phyloP scores from a whole-genome alignment of 2,113 vertebrate species.

The Bettongia penicillata region DNA sequence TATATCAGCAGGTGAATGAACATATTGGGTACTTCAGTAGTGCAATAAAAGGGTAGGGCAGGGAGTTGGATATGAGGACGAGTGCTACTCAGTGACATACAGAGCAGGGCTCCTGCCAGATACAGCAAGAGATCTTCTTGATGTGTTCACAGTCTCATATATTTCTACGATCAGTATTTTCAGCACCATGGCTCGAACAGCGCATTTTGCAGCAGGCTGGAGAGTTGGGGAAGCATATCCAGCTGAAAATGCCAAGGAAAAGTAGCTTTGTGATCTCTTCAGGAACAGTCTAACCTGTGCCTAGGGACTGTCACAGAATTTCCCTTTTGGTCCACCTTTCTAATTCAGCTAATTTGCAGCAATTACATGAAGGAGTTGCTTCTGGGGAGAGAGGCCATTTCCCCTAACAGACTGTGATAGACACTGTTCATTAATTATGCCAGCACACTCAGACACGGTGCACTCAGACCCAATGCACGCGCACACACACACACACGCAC shows the following conservation, averaged over 20 bases:
- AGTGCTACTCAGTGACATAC: neutral
- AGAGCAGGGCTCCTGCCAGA: neutral
- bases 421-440: constrained; percentile 75
- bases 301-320: constrained; percentile 71
- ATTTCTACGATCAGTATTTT: constrained; percentile 43
- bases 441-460: neutral
- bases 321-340: constrained; percentile 79
- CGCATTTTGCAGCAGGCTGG: constrained; percentile 35
- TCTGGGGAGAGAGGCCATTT: constrained; percentile 73
- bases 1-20: constrained; percentile 30
- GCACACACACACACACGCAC: neutral
- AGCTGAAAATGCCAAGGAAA: constrained; percentile 50
- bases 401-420: constrained; percentile 74
- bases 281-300: constrained; percentile 64
- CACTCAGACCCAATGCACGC: neutral
- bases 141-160: constrained; percentile 13
- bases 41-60: neutral
- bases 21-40: neutral
- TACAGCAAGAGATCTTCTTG: constrained; percentile 7
- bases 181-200: neutral
- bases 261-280: constrained; percentile 66
- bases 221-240: constrained; percentile 26
- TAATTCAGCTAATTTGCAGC: constrained; percentile 84
- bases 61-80: neutral
- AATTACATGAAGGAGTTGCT: constrained; percentile 82